Base-by-base conservation (phyloP, 2,888 invertebrate genomes). In the Eutolmus rufibarbis region DNA sequence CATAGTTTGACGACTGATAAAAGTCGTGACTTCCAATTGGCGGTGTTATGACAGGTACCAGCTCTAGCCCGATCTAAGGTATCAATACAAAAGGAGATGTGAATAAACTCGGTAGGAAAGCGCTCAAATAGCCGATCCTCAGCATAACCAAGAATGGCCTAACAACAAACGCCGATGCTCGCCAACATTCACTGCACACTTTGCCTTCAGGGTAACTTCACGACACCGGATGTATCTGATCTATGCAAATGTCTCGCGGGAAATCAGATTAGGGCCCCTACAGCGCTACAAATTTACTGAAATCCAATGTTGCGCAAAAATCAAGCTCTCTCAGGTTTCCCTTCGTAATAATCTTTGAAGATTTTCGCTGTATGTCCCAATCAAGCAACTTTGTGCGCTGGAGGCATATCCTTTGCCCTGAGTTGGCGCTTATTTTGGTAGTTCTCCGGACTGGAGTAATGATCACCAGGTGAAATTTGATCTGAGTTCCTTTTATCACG, bases 21-120 rank as follows among this genome's bases (percentile, higher is more conserved):
- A 86, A 86, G 51, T 79, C 86, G 86, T 86, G 86, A 86, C 86
- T 86, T 86, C 51, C 86, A 86, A 86, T 86, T 86, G 86, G 86
- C 79, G 79, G 57, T 86, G 57, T 86, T 86, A 86, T 86, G 86
- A 86, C 86, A 86, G 86, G 86, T 86, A 86, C 86, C 19, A 43
- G 77, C n/a, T 78, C 34, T 40, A 57, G 16, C 40, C 40, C 37
- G 84, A 84, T 28, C 74, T 23, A 3, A n/a, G 84, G 66, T 31
- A 82, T 82, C 56, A 51, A 51, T 51, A 31, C 9, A 56, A 51
- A 82, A 56, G 82, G 82, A 82, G 82, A 82, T 82, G 82, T 82
- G 82, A 82, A 82, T 82, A 82, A 82, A 82, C 82, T 56, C 56
- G 51, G 40, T 76, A n/a, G 16, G 8, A 76, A 76, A 16, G 2